These are phyloP conservation scores for Bungarus multicinctus DNA, from an alignment of 2,113 vertebrate species.

Conservation along the genomic window DNA sequence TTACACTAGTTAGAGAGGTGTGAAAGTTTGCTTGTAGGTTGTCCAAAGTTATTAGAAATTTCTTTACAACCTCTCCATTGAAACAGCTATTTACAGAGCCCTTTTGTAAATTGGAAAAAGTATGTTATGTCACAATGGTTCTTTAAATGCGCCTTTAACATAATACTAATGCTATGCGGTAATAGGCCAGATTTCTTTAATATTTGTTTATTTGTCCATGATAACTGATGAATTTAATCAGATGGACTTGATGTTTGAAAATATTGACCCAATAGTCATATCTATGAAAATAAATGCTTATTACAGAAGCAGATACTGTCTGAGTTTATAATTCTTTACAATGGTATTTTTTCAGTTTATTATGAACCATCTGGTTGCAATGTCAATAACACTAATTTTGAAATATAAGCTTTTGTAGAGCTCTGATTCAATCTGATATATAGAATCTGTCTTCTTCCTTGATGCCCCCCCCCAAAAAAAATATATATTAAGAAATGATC, in stretches of 20 bases:
- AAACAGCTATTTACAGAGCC: background rate
- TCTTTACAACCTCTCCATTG: background rate
- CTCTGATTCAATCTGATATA: background rate
- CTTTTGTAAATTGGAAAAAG: background rate
- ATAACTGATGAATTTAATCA: background rate
- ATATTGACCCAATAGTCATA: background rate
- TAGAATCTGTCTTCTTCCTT: background rate
- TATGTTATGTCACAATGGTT: background rate
- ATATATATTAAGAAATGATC: background rate
- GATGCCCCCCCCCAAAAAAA: background rate
- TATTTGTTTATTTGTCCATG: background rate
- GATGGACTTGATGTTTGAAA: background rate
- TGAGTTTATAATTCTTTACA: constrained; percentile 38
- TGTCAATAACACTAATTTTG: background rate
- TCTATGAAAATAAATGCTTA: constrained; percentile 15
- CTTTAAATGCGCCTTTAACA: background rate
- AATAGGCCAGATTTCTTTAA: background rate
- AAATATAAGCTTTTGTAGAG: constrained; percentile 19
- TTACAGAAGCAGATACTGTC: background rate
- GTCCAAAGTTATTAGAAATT: background rate
- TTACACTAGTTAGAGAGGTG: background rate
- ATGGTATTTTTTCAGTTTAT: constrained; percentile 16
- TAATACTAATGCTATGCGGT: background rate
- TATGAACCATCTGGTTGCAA: constrained; percentile 25
- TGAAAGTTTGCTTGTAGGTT: background rate